Base-by-base conservation (phyloP, 2,888 invertebrate genomes). In the Ornithoptera priamus region DNA sequence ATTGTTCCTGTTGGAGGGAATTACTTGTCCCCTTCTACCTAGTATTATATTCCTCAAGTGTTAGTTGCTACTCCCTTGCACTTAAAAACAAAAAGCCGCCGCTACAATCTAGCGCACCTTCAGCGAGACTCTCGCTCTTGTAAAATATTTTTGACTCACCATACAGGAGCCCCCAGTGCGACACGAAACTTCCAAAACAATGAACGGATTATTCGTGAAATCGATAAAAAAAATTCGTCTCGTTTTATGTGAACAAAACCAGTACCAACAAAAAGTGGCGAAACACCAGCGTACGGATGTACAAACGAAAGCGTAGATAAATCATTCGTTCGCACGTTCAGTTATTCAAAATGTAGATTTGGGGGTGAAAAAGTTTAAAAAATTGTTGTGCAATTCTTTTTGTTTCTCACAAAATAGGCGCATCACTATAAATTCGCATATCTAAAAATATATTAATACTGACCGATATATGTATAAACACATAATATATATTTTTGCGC, bases 1-100 rank as follows among this genome's bases (percentile, higher is more conserved):
- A 83, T 86, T 86, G 85, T 86, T 85, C 85, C 72, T 78, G 80
- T 81, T 80, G 82, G 81, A 84, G 81, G 80, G 84, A 85, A 86
- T 86, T 82, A 86, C 80, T 82, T 78, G 79, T 80, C 81, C 80
- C 81, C 82, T 78, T 75, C 72, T 71, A 67, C 67, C 71, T 63
- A 71, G 73, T 75, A 75, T 75, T 76, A 75, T 75, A 74, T 75
- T 72, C 73, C 74, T 71, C 78, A 78, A 80, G 80, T 77, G 77
- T 78, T 75, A 67, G 64, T 67, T 70, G 67, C 67, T 64, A 75
- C 81, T 74, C 82, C 82, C 79, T 75, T 69, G 79, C 81, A 83
- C 85, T 86, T 80, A 79, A 85, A 81, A 82, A 81, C 80, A 72
- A 81, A 80, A 72, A 71, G 72, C 64, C 17, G 67, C 74, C 56